Evolutionary conservation across 2,888 invertebrate genomes (phyloP), one percentile per base, ranked within the genome.

Genomic region (Mesodorylaimus sp.): DNA sequence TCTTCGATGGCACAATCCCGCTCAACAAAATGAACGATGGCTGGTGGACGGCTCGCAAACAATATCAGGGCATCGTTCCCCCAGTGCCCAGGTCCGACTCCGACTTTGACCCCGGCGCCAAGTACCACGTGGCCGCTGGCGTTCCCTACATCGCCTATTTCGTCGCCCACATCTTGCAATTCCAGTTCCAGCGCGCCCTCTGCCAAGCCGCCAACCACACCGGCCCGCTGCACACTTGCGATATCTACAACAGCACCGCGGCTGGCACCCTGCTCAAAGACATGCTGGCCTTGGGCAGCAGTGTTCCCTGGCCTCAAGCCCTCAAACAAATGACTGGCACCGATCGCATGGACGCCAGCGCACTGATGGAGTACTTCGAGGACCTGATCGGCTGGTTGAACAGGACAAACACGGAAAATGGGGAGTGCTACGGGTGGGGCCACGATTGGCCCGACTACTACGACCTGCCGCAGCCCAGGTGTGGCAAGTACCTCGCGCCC

Each of bases 121-220:
- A 50, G 37, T 47, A 3, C 28, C 50, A 50, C 46, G 29, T 47
- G n/a, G n/a, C 10, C 39, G 23, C 16, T 23, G 41, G 42, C 41
- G 41, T 25, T 16, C 46, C 50, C 16, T 50, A 46, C 46, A 38
- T 28, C 67, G 81, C 89, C 73, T 89, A 89, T 71, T 91, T 88
- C 72, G 83, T 89, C 56, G 83, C 83, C 61, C 83, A 83, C 5
- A 76, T 91, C 10, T 76, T 91, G 19, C 89, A 91, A 73, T 91
- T 89, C 75, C 89, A 89, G 71, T 78, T 91, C 50, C 82, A 86
- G 71, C 75, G 83, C 28, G 76, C 84, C 0, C 71, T 89, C 56
- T 91, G 91, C 63, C 65, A 77, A 52, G 77, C 79, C 10, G 81
- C 88, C 1, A 81, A 81, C 0, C 82, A 87, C 68, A 80, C 68